These are phyloP conservation scores for Trachelus troglodyta DNA, from an alignment of 2,888 invertebrate species.

Conservation along the genomic window DNA sequence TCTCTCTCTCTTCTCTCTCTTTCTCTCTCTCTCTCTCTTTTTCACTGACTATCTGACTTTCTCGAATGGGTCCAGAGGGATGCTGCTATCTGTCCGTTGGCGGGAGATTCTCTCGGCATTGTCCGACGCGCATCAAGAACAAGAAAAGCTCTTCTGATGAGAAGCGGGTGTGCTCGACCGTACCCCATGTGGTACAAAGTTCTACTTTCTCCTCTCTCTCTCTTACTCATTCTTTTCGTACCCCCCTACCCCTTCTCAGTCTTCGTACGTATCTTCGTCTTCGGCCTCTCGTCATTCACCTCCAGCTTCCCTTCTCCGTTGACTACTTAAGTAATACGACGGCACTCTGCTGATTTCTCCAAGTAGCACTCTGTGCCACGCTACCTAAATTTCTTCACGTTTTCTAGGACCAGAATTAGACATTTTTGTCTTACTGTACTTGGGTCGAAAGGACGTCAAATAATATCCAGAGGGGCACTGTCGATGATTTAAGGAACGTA, in stretches of 20 bases:
- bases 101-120: slow-evolving; percentile 57
- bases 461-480: background rate
- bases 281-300: background rate
- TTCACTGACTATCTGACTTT: slow-evolving; percentile 21
- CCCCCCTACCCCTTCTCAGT: background rate
- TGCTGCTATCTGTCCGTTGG: slow-evolving; percentile 5
- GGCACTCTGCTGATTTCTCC: slow-evolving; percentile 59
- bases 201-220: slow-evolving; percentile 30
- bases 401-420: background rate
- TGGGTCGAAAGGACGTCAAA: background rate
- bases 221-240: slow-evolving; percentile 31
- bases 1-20: slow-evolving; percentile 15
- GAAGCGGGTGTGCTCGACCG: slow-evolving; percentile 28
- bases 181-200: slow-evolving; percentile 4
- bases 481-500: background rate
- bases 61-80: slow-evolving; percentile 12
- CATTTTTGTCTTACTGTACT: background rate
- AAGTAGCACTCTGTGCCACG: slow-evolving; percentile 56
- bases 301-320: slow-evolving; percentile 32
- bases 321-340: slow-evolving; percentile 57
- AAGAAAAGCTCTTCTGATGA: slow-evolving; percentile 55
- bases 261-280: background rate
- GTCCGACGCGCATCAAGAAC: slow-evolving; percentile 59
- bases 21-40: slow-evolving; percentile 16
- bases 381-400: background rate